phyloP scores from a whole-genome alignment of 1,140 invertebrate species.

The Brachionus sp. region DNA sequence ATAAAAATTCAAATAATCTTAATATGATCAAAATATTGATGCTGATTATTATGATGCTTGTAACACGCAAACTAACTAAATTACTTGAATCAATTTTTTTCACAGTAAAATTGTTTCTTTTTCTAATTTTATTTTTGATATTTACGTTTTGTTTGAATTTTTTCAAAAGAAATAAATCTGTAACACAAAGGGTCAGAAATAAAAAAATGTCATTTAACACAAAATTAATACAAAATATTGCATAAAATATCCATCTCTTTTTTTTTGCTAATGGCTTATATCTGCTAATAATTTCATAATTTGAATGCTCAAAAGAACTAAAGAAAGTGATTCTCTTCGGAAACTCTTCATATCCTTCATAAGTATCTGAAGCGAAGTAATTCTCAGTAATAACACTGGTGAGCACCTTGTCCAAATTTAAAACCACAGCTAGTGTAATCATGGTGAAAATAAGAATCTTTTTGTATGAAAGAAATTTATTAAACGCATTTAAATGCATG shows the following conservation, averaged over 20 bases:
- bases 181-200: neutral
- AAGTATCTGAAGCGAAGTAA: too few species aligned
- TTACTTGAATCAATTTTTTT: neutral
- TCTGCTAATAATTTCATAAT: neutral
- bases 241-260: neutral
- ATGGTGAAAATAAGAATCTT: neutral
- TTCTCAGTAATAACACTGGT: too few species aligned
- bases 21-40: neutral
- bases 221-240: neutral
- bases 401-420: too few species aligned
- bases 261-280: neutral
- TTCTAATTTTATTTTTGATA: neutral
- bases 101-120: neutral
- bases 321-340: too few species aligned
- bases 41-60: neutral
- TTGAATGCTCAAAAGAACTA: too few species aligned
- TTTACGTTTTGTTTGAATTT: neutral
- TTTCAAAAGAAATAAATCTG: neutral
- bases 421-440: too few species aligned
- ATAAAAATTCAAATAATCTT: neutral
- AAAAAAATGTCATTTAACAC: neutral
- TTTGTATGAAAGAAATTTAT: too few species aligned
- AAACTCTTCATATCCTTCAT: too few species aligned
- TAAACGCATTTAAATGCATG: neutral
- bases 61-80: neutral